These are phyloP conservation scores for Aricia agestis DNA, from an alignment of 1,140 invertebrate genomes.

Conservation along the genomic window DNA sequence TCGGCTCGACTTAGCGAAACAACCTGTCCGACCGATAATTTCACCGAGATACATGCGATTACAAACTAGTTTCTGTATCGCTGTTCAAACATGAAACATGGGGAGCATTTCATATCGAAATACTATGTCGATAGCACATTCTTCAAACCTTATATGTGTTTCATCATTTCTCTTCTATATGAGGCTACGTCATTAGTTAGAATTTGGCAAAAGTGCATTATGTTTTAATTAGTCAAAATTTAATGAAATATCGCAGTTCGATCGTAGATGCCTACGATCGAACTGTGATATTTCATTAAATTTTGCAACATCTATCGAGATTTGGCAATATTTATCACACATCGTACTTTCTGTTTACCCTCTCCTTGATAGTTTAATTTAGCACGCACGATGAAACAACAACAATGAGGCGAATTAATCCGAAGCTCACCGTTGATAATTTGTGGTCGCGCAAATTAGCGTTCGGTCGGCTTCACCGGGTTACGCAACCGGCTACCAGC, in stretches of 20 bases:
- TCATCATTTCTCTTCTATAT: no score
- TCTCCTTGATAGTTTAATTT: constrained; percentile 56
- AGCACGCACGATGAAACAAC: constrained; percentile 55
- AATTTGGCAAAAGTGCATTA: background rate
- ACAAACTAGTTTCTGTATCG: constrained; percentile 13
- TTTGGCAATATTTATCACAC: background rate
- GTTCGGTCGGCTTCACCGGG: constrained; percentile 52
- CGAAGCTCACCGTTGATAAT: constrained; percentile 39
- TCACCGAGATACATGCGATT: constrained; percentile 20
- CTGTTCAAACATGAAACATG: background rate
- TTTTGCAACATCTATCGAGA: background rate
- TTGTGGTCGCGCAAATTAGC: constrained; percentile 58
- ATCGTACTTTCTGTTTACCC: background rate
- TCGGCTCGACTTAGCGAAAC: constrained; percentile 28
- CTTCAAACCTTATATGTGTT: no score
- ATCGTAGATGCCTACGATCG: background rate
- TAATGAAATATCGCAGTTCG: background rate
- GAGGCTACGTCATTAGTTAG: no score
- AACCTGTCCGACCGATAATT: constrained; percentile 25
- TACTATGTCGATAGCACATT: background rate
- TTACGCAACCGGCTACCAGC: constrained; percentile 60
- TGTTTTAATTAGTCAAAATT: no score
- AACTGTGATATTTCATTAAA: background rate
- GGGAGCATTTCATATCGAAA: background rate
- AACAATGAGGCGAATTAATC: constrained; percentile 54